Evolutionary conservation across 2,797 vertebrate species (phyloP).

Genomic region (Gephyroberyx darwinii): DNA sequence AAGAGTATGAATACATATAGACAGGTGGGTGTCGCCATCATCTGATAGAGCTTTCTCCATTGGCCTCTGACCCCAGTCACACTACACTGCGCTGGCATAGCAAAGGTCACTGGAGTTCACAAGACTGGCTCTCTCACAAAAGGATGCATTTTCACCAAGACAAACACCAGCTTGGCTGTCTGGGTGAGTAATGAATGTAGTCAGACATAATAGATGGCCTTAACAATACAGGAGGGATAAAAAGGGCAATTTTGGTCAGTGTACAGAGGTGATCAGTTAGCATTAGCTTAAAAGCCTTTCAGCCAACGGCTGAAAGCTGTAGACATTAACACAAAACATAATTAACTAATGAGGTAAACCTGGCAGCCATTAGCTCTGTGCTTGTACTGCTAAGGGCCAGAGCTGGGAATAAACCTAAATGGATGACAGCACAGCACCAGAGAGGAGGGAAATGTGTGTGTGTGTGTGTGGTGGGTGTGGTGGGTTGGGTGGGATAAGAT

Average conservation of each 20-base stretch:
- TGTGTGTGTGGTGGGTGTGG: not conserved
- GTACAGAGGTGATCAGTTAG: conserved; percentile 52
- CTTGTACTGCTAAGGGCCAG: conserved; percentile 58
- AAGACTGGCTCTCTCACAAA: conserved; percentile 6
- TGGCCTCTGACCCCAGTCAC: conserved; percentile 30
- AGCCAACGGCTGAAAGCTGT: conserved; percentile 49
- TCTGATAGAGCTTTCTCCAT: conserved; percentile 27
- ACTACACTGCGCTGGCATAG: conserved; percentile 18
- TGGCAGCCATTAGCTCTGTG: conserved; percentile 61
- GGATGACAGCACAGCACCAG: conserved; percentile 52
- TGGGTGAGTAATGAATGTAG: conserved; percentile 37
- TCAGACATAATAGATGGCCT: conserved; percentile 20
- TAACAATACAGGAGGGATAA: conserved; percentile 32
- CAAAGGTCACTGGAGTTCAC: conserved; percentile 23
- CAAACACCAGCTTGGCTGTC: conserved; percentile 24
- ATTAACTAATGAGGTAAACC: conserved; percentile 72
- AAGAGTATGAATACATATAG: conserved; percentile 49
- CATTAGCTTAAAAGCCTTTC: conserved; percentile 57
- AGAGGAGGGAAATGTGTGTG: not conserved
- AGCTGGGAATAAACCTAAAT: conserved; percentile 45
- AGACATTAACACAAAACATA: conserved; percentile 64
- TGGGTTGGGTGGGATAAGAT: conserved; percentile 38
- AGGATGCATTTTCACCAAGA: conserved; percentile 8
- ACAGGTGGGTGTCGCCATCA: conserved; percentile 38
- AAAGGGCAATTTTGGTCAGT: conserved; percentile 30